phyloP scores from a whole-genome alignment of 2,113 vertebrate genomes.

The Dasyprocta punctata region DNA sequence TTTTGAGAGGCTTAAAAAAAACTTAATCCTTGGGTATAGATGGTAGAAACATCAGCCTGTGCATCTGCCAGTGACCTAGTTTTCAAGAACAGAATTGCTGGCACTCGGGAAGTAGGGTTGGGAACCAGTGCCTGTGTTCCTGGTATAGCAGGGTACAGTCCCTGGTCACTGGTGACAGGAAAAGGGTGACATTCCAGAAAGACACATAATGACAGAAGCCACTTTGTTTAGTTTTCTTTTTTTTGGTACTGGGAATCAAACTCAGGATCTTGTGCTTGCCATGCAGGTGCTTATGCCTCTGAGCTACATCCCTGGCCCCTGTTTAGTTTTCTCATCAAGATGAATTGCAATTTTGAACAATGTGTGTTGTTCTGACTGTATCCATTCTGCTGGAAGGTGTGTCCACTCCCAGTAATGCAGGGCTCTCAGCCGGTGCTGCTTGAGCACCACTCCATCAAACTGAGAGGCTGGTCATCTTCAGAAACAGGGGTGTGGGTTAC shows the following conservation, averaged over 20 bases:
- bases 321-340: constrained; percentile 30
- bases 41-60: neutral
- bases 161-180: neutral
- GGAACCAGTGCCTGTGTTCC: neutral
- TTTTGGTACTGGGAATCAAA: too few relatives aligned
- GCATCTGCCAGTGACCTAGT: neutral
- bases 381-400: neutral
- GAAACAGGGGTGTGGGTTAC: neutral
- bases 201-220: accelerated
- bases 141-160: neutral
- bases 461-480: neutral
- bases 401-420: too few relatives aligned
- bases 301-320: too few relatives aligned
- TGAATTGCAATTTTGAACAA: constrained; percentile 30
- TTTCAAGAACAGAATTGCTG: neutral
- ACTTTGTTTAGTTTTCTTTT: neutral
- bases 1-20: constrained; percentile 2
- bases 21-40: neutral
- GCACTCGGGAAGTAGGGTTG: neutral
- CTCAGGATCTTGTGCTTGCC: too few relatives aligned
- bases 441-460: neutral
- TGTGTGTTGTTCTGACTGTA: neutral
- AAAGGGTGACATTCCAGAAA: constrained; percentile 3
- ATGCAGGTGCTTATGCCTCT: too few relatives aligned
- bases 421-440: neutral